A percentile compares a stretch with the other conserved stretches of the same genome.
phyloP scores from a whole-genome alignment of 2,797 vertebrate species.

The Muscicapa comitata region DNA sequence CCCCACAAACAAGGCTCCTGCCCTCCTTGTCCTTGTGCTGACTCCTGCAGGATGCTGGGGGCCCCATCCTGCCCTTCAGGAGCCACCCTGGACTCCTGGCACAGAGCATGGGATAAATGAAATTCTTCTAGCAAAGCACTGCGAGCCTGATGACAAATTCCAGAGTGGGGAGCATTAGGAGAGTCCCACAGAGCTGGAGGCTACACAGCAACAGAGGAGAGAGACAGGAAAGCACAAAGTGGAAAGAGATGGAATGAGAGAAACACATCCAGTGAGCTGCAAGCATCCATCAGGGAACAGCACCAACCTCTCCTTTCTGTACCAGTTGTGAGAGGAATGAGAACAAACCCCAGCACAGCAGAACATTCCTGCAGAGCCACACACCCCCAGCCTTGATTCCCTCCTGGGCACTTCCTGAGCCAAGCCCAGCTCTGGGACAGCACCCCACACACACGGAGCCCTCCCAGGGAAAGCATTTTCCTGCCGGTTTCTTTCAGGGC shows the following conservation, averaged over 20 bases:
- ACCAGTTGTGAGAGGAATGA: rapidly evolving
- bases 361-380: neutral
- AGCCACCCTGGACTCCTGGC: neutral
- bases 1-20: rapidly evolving
- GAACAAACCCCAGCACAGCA: neutral
- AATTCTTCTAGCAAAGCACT: neutral
- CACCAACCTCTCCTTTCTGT: neutral
- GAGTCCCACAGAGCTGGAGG: neutral
- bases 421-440: neutral
- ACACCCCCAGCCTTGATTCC: neutral
- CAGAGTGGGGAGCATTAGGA: neutral
- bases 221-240: neutral
- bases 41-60: neutral
- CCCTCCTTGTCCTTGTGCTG: neutral
- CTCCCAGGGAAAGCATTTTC: neutral
- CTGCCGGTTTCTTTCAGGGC: neutral
- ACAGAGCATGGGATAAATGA: neutral
- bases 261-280: neutral
- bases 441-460: rapidly evolving
- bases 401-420: neutral
- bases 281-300: neutral
- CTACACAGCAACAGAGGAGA: neutral
- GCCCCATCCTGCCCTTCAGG: neutral
- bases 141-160: neutral
- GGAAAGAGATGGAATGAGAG: neutral